Conservation (phyloP, 2,113 vertebrate species). For the Odobenus rosmarus region DNA sequence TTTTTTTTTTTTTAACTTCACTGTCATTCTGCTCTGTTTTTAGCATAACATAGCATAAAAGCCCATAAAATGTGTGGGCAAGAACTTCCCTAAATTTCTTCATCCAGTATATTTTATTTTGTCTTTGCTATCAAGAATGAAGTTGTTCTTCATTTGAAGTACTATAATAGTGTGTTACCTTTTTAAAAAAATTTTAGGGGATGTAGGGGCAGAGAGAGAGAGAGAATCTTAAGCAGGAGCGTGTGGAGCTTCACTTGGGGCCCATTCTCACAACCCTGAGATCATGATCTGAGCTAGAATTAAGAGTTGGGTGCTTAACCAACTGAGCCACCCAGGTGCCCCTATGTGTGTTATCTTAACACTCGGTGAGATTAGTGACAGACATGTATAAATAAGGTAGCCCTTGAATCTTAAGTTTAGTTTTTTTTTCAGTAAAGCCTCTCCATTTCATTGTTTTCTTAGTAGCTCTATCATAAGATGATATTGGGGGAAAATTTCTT, state of each 20-base stretch:
- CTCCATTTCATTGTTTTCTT: neutral
- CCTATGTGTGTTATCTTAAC: neutral
- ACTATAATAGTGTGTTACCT: neutral
- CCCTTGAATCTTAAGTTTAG: neutral
- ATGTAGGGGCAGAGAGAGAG: neutral
- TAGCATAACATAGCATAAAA: constrained; percentile 12
- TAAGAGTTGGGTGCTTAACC: neutral
- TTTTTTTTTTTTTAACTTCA: neutral
- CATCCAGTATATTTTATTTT: neutral
- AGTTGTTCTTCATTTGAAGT: constrained; percentile 34
- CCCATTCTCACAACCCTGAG: neutral
- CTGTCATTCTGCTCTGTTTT: constrained; percentile 29
- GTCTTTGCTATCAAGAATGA: constrained; percentile 4
- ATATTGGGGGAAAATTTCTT: neutral
- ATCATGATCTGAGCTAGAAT: neutral
- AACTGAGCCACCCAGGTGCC: neutral
- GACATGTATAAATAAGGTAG: neutral
- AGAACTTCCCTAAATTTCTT: constrained; percentile 27
- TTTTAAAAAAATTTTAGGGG: neutral
- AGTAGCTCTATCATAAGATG: neutral
- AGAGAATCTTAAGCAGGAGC: neutral
- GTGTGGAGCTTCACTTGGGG: neutral
- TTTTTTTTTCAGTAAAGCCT: constrained; percentile 27
- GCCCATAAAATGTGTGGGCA: neutral
- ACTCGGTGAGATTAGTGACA: constrained; percentile 25